Evolutionary conservation across 2,888 invertebrate genomes (phyloP).

Genomic region (Linyphia triangularis): DNA sequence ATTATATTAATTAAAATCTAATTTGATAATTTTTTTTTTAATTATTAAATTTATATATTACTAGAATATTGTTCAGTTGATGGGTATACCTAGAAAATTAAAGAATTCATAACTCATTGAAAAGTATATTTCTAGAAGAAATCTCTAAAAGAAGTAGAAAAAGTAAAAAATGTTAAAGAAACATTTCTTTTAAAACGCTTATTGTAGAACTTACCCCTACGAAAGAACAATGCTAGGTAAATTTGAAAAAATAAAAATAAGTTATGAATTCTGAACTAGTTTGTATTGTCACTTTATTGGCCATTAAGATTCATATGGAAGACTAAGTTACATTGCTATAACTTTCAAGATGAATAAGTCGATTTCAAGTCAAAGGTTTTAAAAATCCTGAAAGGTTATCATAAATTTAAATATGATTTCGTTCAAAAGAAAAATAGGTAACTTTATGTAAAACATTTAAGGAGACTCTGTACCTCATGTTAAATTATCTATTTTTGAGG

Average conservation of each 20-base stretch:
- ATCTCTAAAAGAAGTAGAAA: not conserved
- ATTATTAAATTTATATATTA: too few relatives aligned
- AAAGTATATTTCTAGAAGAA: slow-evolving; percentile 22
- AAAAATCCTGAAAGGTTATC: too few relatives aligned
- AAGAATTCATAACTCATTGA: slow-evolving; percentile 17
- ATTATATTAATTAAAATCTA: too few relatives aligned
- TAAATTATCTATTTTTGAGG: too few relatives aligned
- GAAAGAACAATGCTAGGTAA: slow-evolving; percentile 28
- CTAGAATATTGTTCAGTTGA: too few relatives aligned
- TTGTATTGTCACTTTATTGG: slow-evolving; percentile 56
- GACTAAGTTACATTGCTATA: slow-evolving; percentile 20
- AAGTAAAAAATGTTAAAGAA: not conserved
- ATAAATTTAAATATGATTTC: too few relatives aligned
- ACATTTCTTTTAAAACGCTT: too few relatives aligned
- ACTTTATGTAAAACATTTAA: too few relatives aligned
- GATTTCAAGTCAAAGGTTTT: too few relatives aligned
- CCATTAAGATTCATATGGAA: slow-evolving; percentile 53
- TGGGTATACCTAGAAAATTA: slow-evolving; percentile 18
- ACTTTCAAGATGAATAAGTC: slow-evolving; percentile 11
- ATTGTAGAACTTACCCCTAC: not conserved
- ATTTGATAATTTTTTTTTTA: too few relatives aligned
- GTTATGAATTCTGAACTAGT: slow-evolving; percentile 47
- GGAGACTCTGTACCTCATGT: too few relatives aligned
- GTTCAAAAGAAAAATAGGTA: too few relatives aligned
- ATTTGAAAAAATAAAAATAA: slow-evolving; percentile 66